Evolutionary conservation across 2,797 vertebrate species (phyloP).

Genomic region (Coccyzus lansbergi): DNA sequence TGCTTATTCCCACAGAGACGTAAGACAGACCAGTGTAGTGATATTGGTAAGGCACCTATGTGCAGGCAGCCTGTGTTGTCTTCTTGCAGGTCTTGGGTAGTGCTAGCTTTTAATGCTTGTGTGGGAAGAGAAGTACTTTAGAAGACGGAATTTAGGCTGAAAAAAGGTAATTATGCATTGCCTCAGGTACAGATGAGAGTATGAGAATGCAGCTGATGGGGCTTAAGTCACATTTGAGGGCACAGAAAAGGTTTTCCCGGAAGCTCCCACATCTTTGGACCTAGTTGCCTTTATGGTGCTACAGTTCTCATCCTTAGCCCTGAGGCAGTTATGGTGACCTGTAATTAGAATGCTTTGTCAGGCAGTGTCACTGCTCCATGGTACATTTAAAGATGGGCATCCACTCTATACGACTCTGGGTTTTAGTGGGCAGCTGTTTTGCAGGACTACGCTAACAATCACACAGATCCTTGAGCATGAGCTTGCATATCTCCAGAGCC

Average conservation of each 20-base stretch:
- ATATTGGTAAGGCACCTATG: rapidly evolving
- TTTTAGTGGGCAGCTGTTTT: not conserved
- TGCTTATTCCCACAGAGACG: not conserved
- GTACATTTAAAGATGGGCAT: not conserved
- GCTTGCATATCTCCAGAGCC: not conserved
- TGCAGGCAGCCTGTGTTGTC: not conserved
- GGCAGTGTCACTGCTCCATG: rapidly evolving
- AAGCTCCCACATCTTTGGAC: not conserved
- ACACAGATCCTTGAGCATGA: not conserved
- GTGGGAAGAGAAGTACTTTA: not conserved
- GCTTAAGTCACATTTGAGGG: not conserved
- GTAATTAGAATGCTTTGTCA: rapidly evolving
- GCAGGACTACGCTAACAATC: not conserved
- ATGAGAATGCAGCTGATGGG: not conserved
- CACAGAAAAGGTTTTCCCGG: not conserved
- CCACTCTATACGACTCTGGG: not conserved
- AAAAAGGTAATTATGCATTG: not conserved
- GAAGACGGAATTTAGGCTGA: not conserved
- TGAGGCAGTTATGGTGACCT: rapidly evolving
- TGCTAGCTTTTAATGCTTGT: not conserved
- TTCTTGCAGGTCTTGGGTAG: not conserved
- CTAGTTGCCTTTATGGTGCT: not conserved
- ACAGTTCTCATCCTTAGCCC: not conserved
- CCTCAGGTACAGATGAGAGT: not conserved
- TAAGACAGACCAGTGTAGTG: not conserved